A percentile compares a stretch with the other conserved stretches of the same genome.
These are phyloP conservation scores for Odobenus rosmarus DNA, from an alignment of 2,113 vertebrate species.

Conservation along the genomic window DNA sequence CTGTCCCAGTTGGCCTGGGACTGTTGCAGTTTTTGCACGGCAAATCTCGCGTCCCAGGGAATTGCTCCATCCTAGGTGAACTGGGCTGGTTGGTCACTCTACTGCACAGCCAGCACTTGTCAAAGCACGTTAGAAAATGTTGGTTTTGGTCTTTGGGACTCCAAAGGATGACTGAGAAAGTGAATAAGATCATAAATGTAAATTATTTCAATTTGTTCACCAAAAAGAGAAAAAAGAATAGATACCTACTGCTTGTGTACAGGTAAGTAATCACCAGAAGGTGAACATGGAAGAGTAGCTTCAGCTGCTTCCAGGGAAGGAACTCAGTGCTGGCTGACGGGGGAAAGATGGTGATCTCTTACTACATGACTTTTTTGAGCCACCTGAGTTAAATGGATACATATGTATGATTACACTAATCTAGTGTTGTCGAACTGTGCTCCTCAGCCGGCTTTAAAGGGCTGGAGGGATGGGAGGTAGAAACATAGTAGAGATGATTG, in stretches of 20 bases:
- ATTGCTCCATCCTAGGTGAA: neutral
- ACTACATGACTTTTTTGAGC: neutral
- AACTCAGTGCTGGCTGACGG: neutral
- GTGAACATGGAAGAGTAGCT: neutral
- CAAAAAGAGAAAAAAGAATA: neutral
- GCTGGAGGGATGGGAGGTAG: neutral
- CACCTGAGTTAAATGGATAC: neutral
- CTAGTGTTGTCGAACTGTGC: neutral
- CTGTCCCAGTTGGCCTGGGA: neutral
- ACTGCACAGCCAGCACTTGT: neutral
- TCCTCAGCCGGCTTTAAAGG: neutral
- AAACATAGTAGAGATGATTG: neutral
- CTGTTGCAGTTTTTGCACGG: neutral
- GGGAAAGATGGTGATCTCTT: neutral
- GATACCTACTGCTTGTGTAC: neutral
- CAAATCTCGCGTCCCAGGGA: neutral
- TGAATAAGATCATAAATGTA: neutral
- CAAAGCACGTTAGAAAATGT: neutral
- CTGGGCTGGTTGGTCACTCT: neutral
- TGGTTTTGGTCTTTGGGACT: neutral
- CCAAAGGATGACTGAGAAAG: neutral
- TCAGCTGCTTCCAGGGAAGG: neutral
- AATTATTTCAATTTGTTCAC: neutral
- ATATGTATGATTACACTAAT: neutral
- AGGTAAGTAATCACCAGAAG: neutral